Base-by-base conservation (phyloP, 2,888 invertebrate species). In the Campoletis raptor region DNA sequence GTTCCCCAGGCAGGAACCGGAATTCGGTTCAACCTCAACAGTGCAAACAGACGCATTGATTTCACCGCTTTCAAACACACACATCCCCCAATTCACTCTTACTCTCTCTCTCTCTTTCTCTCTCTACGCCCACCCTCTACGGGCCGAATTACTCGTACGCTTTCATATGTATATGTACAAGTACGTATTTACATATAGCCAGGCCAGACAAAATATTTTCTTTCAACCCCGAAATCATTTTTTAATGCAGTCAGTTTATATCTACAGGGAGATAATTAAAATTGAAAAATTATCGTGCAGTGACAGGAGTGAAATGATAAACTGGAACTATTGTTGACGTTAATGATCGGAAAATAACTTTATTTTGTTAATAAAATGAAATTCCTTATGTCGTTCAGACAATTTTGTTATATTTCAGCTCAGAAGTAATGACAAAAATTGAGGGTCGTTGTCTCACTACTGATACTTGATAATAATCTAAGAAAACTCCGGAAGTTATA, bases 21-120 rank as follows among this genome's bases (percentile, higher is more conserved):
- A 93, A 92, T 93, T 93, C 91, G 90, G 91, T 92, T 93, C 93
- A 92, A 93, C 93, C 94, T 93, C 94, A 92, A 92, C 93, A 93
- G 93, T 92, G 94, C 94, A 94, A 94, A 94, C 93, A 93, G 93
- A 93, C 91, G 93, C 94, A 94, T 94, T 94, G 94, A 94, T 94
- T 94, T 94, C 94, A 93, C 93, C 93, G 93, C 92, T 93, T 93
- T 93, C 93, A 92, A 93, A 91, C 93, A 91, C 91, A 78, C 90
- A 91, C 92, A 91, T 61, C 45, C 52, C 57, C n/a, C 54, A 67
- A 45, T 73, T 69, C 52, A 15, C 73, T 77, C n/a, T 76, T n/a
- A 37, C 86, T 86, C 80, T 83, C 76, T 73, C 69, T 85, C 83
- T 74, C 52, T 9, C 40, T 54, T 24, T 18, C 48, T n/a, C n/a